Evolutionary conservation across 2,888 invertebrate genomes (phyloP).

Genomic region (Volucella zonaria): DNA sequence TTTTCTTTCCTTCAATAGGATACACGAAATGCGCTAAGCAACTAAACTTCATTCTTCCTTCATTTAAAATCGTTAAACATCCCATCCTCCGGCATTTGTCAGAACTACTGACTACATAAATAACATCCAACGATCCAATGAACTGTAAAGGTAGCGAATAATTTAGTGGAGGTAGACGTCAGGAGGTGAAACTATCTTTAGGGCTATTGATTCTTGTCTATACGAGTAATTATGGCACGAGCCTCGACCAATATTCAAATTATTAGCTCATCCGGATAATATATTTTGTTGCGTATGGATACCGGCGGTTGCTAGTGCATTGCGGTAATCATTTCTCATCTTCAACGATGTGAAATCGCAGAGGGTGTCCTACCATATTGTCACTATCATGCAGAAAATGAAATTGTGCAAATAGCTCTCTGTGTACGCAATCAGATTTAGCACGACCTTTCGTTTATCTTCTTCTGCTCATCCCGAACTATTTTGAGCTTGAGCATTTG

Average conservation of each 20-base stretch:
- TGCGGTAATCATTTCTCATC: background rate
- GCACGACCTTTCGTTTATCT: too few species aligned
- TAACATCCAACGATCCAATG: constrained; percentile 64
- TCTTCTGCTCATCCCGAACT: too few species aligned
- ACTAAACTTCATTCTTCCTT: constrained; percentile 42
- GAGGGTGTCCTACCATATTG: background rate
- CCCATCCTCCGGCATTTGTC: constrained; percentile 17
- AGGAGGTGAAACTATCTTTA: constrained; percentile 12
- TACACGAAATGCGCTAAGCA: constrained; percentile 28
- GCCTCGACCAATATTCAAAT: constrained; percentile 60
- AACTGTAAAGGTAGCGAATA: constrained; percentile 48
- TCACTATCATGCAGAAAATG: too few species aligned
- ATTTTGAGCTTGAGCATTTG: too few species aligned
- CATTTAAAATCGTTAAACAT: constrained; percentile 62
- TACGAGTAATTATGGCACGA: constrained; percentile 70
- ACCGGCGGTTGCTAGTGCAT: background rate
- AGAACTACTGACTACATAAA: constrained; percentile 57
- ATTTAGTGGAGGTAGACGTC: background rate
- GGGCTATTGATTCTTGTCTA: constrained; percentile 64
- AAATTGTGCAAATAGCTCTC: too few species aligned
- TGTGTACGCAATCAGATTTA: too few species aligned
- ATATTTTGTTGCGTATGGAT: too few species aligned
- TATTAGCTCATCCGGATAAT: constrained; percentile 46
- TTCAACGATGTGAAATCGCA: background rate
- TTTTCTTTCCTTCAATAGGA: constrained; percentile 29